phyloP scores from a whole-genome alignment of 2,797 vertebrate species.

The Takifugu ocellatus region DNA sequence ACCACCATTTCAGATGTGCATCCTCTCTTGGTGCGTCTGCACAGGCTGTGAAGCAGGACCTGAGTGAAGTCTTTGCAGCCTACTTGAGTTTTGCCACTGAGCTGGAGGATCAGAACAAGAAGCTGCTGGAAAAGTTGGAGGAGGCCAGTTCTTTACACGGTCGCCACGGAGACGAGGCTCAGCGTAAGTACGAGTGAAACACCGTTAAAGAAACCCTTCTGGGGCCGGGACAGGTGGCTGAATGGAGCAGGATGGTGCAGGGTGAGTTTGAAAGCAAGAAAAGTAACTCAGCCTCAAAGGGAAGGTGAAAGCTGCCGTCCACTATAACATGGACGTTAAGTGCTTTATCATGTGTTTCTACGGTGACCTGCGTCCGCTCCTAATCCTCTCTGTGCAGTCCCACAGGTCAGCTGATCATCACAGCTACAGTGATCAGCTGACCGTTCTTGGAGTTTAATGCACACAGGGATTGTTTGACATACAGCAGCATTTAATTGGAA shows the following conservation, averaged over 20 bases:
- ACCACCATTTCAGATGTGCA: not conserved
- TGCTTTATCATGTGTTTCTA: too few species aligned
- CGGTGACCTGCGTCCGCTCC: too few species aligned
- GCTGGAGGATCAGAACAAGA: conserved; percentile 68
- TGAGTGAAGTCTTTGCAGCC: conserved; percentile 70
- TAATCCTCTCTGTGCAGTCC: conserved; percentile 42
- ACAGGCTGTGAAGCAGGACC: conserved; percentile 76
- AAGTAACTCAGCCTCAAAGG: too few species aligned
- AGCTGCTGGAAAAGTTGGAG: conserved; percentile 59
- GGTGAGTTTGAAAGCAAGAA: too few species aligned
- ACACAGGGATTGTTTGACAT: too few species aligned
- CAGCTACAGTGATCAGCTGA: conserved; percentile 9
- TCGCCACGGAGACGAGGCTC: conserved; percentile 53
- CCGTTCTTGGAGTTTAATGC: not conserved
- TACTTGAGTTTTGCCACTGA: conserved; percentile 69
- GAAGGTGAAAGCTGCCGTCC: too few species aligned
- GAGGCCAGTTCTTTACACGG: conserved; percentile 38
- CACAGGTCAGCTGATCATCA: conserved; percentile 18
- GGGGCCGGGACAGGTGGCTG: not conserved
- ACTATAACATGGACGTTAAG: too few species aligned
- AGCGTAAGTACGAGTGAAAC: conserved; percentile 65
- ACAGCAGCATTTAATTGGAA: too few species aligned
- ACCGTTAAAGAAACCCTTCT: not conserved
- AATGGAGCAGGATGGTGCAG: not conserved
- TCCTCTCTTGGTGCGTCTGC: not conserved